Conservation (phyloP, 2,113 vertebrate species). For the Zosterops borbonicus region DNA sequence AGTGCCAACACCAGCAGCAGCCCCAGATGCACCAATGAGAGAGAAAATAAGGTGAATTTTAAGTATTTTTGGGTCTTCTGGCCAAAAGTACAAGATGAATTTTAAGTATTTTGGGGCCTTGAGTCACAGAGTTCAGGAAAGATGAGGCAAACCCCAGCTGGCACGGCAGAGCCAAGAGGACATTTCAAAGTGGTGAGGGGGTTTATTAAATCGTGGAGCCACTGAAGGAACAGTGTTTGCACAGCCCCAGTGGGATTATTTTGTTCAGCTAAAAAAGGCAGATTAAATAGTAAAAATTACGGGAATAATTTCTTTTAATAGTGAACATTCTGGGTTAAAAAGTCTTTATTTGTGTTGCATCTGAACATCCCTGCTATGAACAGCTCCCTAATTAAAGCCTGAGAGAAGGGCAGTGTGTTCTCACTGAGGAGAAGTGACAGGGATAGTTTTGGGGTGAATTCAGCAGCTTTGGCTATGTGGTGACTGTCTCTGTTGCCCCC, state of each 20-base stretch:
- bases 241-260: background rate
- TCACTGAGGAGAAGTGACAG: no score
- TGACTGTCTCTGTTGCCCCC: fast-evolving
- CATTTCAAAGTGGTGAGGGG: background rate
- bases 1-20: background rate
- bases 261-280: background rate
- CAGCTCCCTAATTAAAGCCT: background rate
- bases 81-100: background rate
- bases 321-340: background rate
- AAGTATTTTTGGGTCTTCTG: no score
- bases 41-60: background rate
- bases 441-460: background rate
- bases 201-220: background rate
- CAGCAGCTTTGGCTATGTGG: background rate
- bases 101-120: background rate
- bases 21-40: fast-evolving
- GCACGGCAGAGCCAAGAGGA: background rate
- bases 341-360: background rate
- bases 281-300: background rate
- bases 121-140: background rate
- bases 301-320: background rate
- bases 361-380: background rate
- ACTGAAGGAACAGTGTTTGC: background rate
- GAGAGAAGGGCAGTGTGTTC: background rate
- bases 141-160: background rate